Base-by-base conservation (phyloP, 2,888 invertebrate species). In the Volucella inanis region DNA sequence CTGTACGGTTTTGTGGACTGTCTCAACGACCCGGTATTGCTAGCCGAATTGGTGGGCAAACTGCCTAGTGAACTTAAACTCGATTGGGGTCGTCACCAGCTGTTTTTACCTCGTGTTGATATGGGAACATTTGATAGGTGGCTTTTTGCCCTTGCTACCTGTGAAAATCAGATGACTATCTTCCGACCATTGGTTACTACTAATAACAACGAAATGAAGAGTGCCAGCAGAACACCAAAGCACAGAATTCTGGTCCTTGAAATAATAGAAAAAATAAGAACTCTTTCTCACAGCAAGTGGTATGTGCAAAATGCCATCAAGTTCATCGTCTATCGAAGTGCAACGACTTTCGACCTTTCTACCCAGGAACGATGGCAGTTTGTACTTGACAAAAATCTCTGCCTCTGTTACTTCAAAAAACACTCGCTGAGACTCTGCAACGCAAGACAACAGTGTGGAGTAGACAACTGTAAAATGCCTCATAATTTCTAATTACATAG, bases 61-160 rank as follows among this genome's bases (percentile, higher is more conserved):
- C 49, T 87, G n/a, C 82, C 74, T 31, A 67, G 65, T 61, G 75
- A 81, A 43, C 43, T 72, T 45, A 84, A 78, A 15, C 45, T 81
- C 10, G 67, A 59, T 39, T 87, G 74, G 71, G 71, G 72, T 12
- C 65, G 62, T 1, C 38, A 64, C 38, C 67, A 74, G 47, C 47
- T 75, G 68, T n/a, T 47, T 4, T 31, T 9, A 8, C 22, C 18
- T 3, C 57, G 55, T 14, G 38, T 49, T 38, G 64, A 39, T 59
- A 43, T 22, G 22, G 22, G 22, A 22, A 22, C 22, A 22, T 22
- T 22, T 22, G 2, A 22, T 22, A 22, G 22, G 22, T 22, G 22
- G 3, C 22, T 22, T 3, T 22, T 22, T 22, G 22, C 22, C 3
- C 22, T 22, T 22, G 22, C 22, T 3, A 22, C 22, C 22, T 22